Percentiles rank a stretch among this genome's conserved stretches.
These are phyloP conservation scores for Calcarius lapponicus DNA, from an alignment of 2,797 vertebrate genomes.

Conservation along the genomic window DNA sequence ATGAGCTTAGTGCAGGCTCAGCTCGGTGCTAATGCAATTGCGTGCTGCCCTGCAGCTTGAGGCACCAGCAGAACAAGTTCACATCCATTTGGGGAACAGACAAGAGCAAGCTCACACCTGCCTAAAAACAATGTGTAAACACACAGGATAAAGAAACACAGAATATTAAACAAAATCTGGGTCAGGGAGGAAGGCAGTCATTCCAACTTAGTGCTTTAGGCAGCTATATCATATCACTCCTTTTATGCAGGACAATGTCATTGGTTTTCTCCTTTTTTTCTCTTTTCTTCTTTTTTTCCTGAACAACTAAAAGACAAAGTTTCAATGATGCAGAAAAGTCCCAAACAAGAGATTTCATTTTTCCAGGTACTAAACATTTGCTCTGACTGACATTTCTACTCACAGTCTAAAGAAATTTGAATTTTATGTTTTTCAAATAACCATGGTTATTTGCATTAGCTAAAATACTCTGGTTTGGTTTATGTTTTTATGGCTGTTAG, in stretches of 20 bases:
- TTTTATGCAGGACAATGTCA: background rate
- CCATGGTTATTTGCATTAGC: background rate
- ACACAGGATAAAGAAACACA: slow-evolving; percentile 9
- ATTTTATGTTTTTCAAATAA: background rate
- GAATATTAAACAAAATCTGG: slow-evolving; percentile 32
- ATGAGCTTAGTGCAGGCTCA: slow-evolving; percentile 51
- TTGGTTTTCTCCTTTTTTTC: background rate
- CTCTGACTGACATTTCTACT: background rate
- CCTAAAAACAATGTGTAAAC: slow-evolving; percentile 39
- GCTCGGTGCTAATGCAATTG: slow-evolving; percentile 37
- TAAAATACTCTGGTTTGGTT: background rate
- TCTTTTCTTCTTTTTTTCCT: background rate
- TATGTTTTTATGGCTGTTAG: background rate
- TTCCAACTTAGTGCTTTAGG: background rate
- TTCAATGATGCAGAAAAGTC: background rate
- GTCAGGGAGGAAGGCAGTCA: background rate
- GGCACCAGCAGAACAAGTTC: slow-evolving; percentile 58
- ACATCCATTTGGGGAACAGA: background rate
- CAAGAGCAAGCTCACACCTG: slow-evolving; percentile 54
- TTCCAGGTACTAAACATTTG: background rate
- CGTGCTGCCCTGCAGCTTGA: slow-evolving; percentile 30
- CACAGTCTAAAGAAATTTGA: background rate
- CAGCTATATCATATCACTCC: background rate
- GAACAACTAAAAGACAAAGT: background rate
- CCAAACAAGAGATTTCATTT: background rate